phyloP scores from a whole-genome alignment of 1,140 invertebrate genomes.

The Panagrolaimus sp. region DNA sequence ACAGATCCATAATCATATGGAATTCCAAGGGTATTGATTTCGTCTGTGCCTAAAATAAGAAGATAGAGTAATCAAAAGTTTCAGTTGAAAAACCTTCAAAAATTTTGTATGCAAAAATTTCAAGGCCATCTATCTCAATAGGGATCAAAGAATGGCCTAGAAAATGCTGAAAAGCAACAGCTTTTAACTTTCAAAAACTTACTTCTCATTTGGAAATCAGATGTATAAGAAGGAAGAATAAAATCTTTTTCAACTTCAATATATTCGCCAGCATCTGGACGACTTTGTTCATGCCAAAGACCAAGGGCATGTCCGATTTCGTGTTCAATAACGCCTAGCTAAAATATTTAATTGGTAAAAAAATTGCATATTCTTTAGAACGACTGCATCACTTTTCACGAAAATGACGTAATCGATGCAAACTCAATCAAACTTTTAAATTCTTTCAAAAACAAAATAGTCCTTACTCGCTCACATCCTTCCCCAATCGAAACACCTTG shows the following conservation, averaged over 20 bases:
- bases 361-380: too few relatives aligned
- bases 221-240: constrained; percentile 52
- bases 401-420: too few relatives aligned
- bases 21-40: constrained; percentile 57
- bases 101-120: too few relatives aligned
- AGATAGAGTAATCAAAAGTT: too few relatives aligned
- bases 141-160: too few relatives aligned
- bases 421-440: too few relatives aligned
- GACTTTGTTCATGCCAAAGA: constrained; percentile 61
- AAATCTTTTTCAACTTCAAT: constrained; percentile 57
- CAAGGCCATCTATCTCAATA: too few relatives aligned
- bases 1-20: constrained; percentile 61
- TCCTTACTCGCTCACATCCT: constrained; percentile 48
- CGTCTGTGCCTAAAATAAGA: constrained; percentile 30
- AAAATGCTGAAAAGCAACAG: too few relatives aligned
- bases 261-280: constrained; percentile 56
- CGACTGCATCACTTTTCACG: neutral
- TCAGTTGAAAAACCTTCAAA: too few relatives aligned
- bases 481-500: constrained; percentile 55
- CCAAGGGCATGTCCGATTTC: constrained; percentile 63
- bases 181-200: too few relatives aligned
- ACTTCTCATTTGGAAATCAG: constrained; percentile 45
- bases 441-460: too few relatives aligned
- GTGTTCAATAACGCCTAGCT: constrained; percentile 58
- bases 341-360: constrained; percentile 21